Conservation (phyloP, 2,888 invertebrate species). For the Eubasilissa splendida region DNA sequence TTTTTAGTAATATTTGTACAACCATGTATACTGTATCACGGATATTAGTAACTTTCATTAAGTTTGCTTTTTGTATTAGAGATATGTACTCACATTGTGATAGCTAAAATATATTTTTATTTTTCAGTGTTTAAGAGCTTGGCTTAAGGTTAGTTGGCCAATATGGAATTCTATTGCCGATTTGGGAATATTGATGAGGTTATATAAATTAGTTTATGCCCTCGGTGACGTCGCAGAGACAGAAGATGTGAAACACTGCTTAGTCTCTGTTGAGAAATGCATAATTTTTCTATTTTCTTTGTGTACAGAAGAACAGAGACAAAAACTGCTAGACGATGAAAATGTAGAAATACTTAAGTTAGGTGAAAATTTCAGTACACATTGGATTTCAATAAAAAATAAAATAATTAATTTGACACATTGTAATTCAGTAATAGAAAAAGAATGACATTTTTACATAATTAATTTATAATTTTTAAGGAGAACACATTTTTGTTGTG, state of each 20-base stretch:
- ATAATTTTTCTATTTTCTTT: conserved; percentile 43
- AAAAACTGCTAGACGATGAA: conserved; percentile 45
- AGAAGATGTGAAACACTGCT: conserved; percentile 1
- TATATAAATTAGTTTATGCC: conserved; percentile 47
- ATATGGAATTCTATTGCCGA: conserved; percentile 48
- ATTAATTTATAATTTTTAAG: background rate
- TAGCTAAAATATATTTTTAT: background rate
- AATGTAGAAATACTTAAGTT: conserved; percentile 35
- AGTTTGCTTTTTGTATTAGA: too few relatives aligned
- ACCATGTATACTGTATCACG: too few relatives aligned
- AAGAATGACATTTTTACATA: too few relatives aligned
- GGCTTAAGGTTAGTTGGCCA: conserved; percentile 53
- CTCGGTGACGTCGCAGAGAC: conserved; percentile 20
- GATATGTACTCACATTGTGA: too few relatives aligned
- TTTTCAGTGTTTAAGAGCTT: conserved; percentile 52
- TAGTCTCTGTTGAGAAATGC: conserved; percentile 37
- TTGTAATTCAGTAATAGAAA: too few relatives aligned
- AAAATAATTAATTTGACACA: conserved; percentile 18
- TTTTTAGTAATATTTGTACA: too few relatives aligned
- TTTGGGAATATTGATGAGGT: conserved; percentile 35
- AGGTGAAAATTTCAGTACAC: conserved; percentile 38
- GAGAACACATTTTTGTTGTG: too few relatives aligned
- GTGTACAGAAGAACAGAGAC: conserved; percentile 45
- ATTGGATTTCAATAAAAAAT: conserved; percentile 44
- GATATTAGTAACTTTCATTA: too few relatives aligned